Evolutionary conservation across 64 coral and sea anemone genomes (phyloP).

Genomic region (Trachythela sp.): DNA sequence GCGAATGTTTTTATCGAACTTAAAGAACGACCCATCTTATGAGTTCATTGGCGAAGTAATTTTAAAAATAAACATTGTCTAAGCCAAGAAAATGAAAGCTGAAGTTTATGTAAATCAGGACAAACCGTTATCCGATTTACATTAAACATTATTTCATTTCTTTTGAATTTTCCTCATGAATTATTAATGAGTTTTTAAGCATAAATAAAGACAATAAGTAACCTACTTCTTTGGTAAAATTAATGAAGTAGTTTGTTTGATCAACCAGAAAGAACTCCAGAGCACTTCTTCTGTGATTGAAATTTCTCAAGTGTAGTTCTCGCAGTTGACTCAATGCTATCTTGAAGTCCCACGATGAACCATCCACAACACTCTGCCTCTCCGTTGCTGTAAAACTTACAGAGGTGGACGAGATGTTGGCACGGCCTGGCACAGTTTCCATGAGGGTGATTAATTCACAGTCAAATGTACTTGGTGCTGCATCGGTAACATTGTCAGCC

Average conservation of each 20-base stretch:
- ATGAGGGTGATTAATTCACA: constrained; percentile 86
- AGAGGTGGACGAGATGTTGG: constrained; percentile 68
- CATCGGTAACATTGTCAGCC: neutral
- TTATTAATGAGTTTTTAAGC: too few species aligned
- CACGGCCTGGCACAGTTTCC: constrained; percentile 68
- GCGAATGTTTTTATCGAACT: too few species aligned
- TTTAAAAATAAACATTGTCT: too few species aligned
- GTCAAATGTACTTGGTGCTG: neutral
- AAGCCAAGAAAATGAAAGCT: neutral
- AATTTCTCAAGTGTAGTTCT: constrained; percentile 81
- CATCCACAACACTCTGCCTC: constrained; percentile 32
- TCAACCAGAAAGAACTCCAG: constrained; percentile 90
- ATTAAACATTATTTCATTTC: too few species aligned
- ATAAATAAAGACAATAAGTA: too few species aligned
- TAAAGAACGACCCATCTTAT: too few species aligned
- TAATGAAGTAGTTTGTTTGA: constrained; percentile 98
- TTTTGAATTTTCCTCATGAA: too few species aligned
- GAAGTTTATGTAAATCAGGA: neutral
- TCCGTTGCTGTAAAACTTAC: constrained; percentile 69
- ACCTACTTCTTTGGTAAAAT: constrained; percentile 81
- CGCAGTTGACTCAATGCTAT: constrained; percentile 73
- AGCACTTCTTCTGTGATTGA: constrained; percentile 83
- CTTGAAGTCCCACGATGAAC: constrained; percentile 64
- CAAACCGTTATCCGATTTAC: too few species aligned
- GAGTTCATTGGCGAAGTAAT: too few species aligned